Conservation (phyloP, 2,888 invertebrate species). For the Diogma glabrata region DNA sequence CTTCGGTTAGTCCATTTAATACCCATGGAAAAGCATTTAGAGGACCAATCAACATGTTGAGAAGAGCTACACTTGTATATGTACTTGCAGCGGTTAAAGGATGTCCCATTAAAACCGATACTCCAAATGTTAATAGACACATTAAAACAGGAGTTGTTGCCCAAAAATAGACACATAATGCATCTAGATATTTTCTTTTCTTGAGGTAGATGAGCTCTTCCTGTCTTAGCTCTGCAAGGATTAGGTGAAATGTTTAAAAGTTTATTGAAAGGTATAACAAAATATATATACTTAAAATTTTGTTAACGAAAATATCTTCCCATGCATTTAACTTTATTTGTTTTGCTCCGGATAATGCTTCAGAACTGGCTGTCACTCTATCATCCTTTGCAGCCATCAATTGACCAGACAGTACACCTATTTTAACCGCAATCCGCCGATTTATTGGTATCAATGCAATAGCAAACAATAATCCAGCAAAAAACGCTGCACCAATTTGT, state of each 20-base stretch:
- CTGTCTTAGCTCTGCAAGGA: constrained; percentile 45
- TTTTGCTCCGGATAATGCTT: constrained; percentile 76
- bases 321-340: constrained; percentile 87
- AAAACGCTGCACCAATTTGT: constrained; percentile 82
- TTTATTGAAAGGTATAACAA: constrained; percentile 8
- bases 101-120: constrained; percentile 66
- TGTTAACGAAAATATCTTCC: constrained; percentile 75
- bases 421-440: constrained; percentile 76
- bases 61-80: constrained; percentile 87
- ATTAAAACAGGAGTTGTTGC: constrained; percentile 92
- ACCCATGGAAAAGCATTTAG: constrained; percentile 99
- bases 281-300: constrained; percentile 49
- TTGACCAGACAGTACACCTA: constrained; percentile 70
- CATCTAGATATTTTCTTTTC: constrained; percentile 90
- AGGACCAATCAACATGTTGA: constrained; percentile 92
- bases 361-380: constrained; percentile 76
- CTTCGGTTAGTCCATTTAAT: constrained; percentile 88
- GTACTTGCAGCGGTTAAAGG: constrained; percentile 78
- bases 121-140: constrained; percentile 69
- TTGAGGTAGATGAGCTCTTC: constrained; percentile 67
- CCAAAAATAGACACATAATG: constrained; percentile 97
- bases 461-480: constrained; percentile 82
- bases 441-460: constrained; percentile 86
- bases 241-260: constrained; percentile 8
- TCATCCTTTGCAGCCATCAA: constrained; percentile 88